These are phyloP conservation scores for Hiodon alosoides DNA, from an alignment of 2,113 vertebrate genomes.

Conservation along the genomic window DNA sequence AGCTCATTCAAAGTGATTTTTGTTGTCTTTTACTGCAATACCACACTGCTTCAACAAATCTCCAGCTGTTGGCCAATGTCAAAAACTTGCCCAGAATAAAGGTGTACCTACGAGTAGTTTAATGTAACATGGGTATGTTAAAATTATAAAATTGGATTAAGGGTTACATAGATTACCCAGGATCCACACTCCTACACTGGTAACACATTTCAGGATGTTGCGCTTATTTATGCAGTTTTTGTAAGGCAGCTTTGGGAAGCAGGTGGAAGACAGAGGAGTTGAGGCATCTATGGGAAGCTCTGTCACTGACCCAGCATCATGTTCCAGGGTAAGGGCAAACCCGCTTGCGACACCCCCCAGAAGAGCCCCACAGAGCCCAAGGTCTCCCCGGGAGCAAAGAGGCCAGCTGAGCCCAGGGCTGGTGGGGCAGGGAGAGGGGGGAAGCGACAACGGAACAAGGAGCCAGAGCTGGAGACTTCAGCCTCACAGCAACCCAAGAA, in stretches of 20 bases:
- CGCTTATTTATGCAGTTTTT: neutral
- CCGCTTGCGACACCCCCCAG: slow-evolving; percentile 27
- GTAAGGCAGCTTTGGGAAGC: too few relatives aligned
- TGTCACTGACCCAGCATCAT: neutral
- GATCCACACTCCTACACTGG: too few relatives aligned
- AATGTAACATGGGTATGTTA: too few relatives aligned
- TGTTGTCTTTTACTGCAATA: too few relatives aligned
- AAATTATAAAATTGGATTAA: too few relatives aligned
- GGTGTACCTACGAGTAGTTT: too few relatives aligned
- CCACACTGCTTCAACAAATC: too few relatives aligned
- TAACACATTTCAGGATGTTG: too few relatives aligned
- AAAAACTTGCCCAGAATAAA: too few relatives aligned
- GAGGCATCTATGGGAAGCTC: neutral
- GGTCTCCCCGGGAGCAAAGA: slow-evolving; percentile 54
- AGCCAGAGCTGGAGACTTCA: slow-evolving; percentile 24
- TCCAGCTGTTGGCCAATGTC: too few relatives aligned
- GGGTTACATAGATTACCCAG: too few relatives aligned
- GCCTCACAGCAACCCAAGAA: slow-evolving; percentile 57
- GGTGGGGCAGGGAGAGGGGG: slow-evolving; percentile 41
- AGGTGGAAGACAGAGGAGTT: neutral
- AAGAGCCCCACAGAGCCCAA: slow-evolving; percentile 33
- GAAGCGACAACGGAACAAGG: slow-evolving; percentile 48
- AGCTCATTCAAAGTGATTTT: too few relatives aligned
- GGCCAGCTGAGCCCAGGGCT: slow-evolving; percentile 30
- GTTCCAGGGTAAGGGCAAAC: slow-evolving; percentile 41